Conservation (phyloP, 2,888 invertebrate species). For the Dysmachus trigonus region DNA sequence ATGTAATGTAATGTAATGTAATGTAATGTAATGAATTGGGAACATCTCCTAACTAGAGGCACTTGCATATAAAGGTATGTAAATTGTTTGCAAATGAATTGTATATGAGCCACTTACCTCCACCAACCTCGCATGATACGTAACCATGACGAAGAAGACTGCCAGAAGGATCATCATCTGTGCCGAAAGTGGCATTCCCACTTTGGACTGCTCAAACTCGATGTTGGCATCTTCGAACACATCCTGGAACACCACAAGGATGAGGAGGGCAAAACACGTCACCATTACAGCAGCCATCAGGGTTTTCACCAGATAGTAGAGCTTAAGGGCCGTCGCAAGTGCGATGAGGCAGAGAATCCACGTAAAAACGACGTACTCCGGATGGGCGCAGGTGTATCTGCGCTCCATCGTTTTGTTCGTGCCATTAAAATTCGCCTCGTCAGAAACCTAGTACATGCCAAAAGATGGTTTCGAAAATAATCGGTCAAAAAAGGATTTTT, state of each 20-base stretch:
- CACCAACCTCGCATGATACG: slow-evolving; percentile 88
- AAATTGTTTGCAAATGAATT: not conserved
- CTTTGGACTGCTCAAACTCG: slow-evolving; percentile 60
- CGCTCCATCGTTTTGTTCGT: not conserved
- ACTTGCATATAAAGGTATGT: not conserved
- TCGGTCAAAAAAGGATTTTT: not conserved
- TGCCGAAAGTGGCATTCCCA: slow-evolving; percentile 74
- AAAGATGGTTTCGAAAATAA: not conserved
- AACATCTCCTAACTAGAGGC: not conserved
- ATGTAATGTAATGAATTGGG: not conserved
- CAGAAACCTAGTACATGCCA: not conserved
- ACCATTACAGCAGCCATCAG: slow-evolving; percentile 81
- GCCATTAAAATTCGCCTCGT: not conserved
- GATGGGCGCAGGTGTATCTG: slow-evolving; percentile 68
- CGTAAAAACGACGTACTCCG: slow-evolving; percentile 92
- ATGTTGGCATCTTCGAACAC: slow-evolving; percentile 63
- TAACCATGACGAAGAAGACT: slow-evolving; percentile 86
- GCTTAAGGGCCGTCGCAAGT: slow-evolving; percentile 88
- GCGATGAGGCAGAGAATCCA: slow-evolving; percentile 93
- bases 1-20: not conserved
- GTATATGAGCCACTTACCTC: slow-evolving; percentile 68
- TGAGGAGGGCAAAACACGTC: slow-evolving; percentile 76
- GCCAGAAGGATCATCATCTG: slow-evolving; percentile 83
- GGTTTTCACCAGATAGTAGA: slow-evolving; percentile 88
- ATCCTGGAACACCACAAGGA: slow-evolving; percentile 69